Conservation (phyloP, 23 tunicate species). For the Trididemnum miniatum region DNA sequence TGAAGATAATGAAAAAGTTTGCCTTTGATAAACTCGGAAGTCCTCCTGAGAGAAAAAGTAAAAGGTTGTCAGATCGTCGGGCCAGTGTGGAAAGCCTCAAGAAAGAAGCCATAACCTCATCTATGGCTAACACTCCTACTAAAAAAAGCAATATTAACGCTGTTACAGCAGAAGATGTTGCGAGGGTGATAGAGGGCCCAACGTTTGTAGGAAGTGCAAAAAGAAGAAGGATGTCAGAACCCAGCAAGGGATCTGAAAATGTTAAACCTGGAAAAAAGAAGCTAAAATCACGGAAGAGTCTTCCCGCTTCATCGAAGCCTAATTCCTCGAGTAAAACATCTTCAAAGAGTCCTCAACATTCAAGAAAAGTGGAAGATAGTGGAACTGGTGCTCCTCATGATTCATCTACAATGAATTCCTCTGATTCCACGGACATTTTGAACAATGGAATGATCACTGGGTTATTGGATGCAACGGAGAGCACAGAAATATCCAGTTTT, state of each 20-base stretch:
- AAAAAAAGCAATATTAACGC: neutral
- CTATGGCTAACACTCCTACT: neutral
- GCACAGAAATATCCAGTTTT: neutral
- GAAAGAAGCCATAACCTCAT: neutral
- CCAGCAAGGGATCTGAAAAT: neutral
- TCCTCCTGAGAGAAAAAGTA: neutral
- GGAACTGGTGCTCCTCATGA: neutral
- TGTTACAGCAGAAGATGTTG: too few relatives aligned
- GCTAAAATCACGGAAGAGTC: neutral
- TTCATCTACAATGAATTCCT: neutral
- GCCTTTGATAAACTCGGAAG: neutral
- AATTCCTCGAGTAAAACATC: neutral
- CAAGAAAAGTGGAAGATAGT: neutral
- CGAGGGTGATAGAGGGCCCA: too few relatives aligned
- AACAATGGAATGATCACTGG: conserved; percentile 14
- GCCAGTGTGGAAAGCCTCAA: neutral
- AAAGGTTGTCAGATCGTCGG: neutral
- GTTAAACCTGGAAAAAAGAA: neutral
- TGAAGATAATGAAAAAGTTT: neutral
- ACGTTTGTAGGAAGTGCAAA: neutral
- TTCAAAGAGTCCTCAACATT: neutral
- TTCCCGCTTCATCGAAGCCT: neutral
- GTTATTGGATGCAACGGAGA: neutral
- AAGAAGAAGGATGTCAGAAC: neutral
- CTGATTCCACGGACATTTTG: neutral